Base-by-base conservation (phyloP, 2,113 vertebrate genomes). In the Rhinogobius similis region DNA sequence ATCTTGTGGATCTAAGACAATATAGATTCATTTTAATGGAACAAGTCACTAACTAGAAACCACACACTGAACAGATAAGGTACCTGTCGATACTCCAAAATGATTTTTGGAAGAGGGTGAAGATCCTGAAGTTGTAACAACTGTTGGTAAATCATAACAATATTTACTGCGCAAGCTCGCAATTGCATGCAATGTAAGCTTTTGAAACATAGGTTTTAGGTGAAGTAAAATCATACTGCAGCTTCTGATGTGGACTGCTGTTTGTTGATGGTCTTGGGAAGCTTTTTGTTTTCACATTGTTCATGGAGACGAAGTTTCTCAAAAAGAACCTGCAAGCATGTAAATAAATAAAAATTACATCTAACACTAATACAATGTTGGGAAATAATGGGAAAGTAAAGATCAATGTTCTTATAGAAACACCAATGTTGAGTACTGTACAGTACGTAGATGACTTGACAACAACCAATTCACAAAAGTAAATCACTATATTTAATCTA, bases 41-140 rank as follows among this genome's bases (percentile, higher is more conserved):
- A 58, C 10, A 23, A 27, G 4, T 18, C 14, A 58, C 12, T 27
- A 27, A 0, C 1, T 16, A 27, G 24, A 13, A 58, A 29, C 24
- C 26, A 16, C 26, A 27, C 18, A 58, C 16, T 44, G 16, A 48
- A n/a, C 18, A 8, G 7, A 50, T 10, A 21, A 50, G 20, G 13
- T 32, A 98, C 96, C 94, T 93, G 96, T 65, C 97, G 94, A 70
- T 97, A 94, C 77, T 98, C 94, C 65, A 97, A 81, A 81, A 98
- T 92, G 66, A 98, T 94, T 91, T 92, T 96, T 18, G 96, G 97
- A 66, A 98, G 88, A 16, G 95, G 95, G 83, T 98, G 97, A 63
- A 97, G 88, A 70, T 94, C 93, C 90, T 94, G 93, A 27, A 98
- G 93, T 78, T 94, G 93, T 62, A 88, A 85, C 65, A 98, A 79